Evolutionary conservation across 2,113 vertebrate genomes (phyloP).

Genomic region (Perca flavescens): DNA sequence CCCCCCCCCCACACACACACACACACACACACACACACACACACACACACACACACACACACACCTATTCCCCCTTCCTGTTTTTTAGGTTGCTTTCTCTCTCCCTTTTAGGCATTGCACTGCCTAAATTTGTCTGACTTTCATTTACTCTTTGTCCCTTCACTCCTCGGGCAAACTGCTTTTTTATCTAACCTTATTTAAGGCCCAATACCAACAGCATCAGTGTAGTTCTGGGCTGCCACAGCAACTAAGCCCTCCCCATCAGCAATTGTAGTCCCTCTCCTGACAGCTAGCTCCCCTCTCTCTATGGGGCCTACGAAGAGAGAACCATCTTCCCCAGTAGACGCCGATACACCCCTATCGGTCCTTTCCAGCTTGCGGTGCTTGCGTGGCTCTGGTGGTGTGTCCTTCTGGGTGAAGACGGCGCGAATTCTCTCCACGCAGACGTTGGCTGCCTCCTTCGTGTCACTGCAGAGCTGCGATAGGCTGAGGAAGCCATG

Average conservation of each 20-base stretch:
- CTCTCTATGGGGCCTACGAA: conserved; percentile 42
- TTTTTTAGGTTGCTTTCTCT: conserved; percentile 15
- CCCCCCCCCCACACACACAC: too few species aligned
- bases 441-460: conserved; percentile 86
- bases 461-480: conserved; percentile 88
- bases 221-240: conserved; percentile 68
- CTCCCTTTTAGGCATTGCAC: conserved; percentile 14
- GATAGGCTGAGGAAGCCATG: conserved; percentile 94
- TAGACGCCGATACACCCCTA: conserved; percentile 33
- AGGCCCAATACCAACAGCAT: conserved; percentile 65
- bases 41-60: too few species aligned
- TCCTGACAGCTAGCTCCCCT: conserved; percentile 48
- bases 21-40: too few species aligned
- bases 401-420: conserved; percentile 77
- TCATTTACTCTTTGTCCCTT: conserved; percentile 41
- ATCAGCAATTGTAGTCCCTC: conserved; percentile 52
- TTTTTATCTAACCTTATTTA: conserved; percentile 59
- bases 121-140: conserved; percentile 46
- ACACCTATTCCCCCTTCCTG: not conserved
- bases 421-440: conserved; percentile 86
- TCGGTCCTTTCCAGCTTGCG: conserved; percentile 85
- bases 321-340: conserved; percentile 55
- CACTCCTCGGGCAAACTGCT: conserved; percentile 22
- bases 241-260: conserved; percentile 65
- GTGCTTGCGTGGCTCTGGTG: conserved; percentile 82